Evolutionary conservation across 2,113 vertebrate genomes (phyloP).

Genomic region (Hippocampus abdominalis): DNA sequence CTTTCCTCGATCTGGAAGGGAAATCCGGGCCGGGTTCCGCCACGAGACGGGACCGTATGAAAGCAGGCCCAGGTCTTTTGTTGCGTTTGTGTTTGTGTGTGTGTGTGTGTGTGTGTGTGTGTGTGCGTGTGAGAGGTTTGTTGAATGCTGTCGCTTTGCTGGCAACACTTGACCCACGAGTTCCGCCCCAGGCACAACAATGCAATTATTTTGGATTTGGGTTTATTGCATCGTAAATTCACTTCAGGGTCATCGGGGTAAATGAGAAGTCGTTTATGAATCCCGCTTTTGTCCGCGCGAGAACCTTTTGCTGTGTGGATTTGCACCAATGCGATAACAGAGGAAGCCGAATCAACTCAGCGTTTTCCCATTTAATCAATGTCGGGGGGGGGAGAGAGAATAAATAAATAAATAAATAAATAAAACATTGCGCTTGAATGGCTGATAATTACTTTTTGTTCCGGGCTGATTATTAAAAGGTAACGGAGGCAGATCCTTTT

Average conservation of each 20-base stretch:
- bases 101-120: not conserved
- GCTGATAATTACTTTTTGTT: constrained; percentile 70
- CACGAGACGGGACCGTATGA: constrained; percentile 37
- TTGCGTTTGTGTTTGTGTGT: not conserved
- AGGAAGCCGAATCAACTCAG: constrained; percentile 33
- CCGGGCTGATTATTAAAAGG: constrained; percentile 58
- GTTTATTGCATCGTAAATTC: constrained; percentile 37
- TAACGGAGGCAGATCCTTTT: constrained; percentile 63
- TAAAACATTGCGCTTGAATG: constrained; percentile 52
- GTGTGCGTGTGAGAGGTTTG: constrained; percentile 33
- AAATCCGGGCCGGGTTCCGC: constrained; percentile 30
- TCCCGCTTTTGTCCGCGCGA: constrained; percentile 24
- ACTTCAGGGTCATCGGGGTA: constrained; percentile 28
- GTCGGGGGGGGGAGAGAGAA: not conserved
- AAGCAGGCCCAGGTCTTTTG: constrained; percentile 34
- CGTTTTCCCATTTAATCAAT: constrained; percentile 58
- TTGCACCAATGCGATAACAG: constrained; percentile 34
- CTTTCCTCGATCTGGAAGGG: constrained; percentile 19
- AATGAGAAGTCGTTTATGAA: constrained; percentile 27
- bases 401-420: not conserved
- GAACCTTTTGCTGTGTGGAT: constrained; percentile 36
- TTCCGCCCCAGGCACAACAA: constrained; percentile 30
- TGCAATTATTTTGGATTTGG: constrained; percentile 40
- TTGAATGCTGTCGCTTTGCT: constrained; percentile 29
- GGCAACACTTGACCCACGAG: constrained; percentile 23